Base-by-base conservation (phyloP, 2,797 vertebrate species). In the Sciaenops ocellatus region DNA sequence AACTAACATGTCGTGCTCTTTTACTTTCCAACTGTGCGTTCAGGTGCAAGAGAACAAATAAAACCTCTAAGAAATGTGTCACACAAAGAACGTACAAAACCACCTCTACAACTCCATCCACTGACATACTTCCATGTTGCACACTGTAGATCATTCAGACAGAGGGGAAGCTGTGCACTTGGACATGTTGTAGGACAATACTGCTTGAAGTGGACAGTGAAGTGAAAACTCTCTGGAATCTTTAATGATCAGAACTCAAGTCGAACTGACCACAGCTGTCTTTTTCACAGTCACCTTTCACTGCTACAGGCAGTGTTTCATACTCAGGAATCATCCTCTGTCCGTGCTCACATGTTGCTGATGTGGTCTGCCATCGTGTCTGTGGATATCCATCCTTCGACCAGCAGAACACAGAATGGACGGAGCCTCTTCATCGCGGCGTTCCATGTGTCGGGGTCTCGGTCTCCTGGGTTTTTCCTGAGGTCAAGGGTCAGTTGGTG, bases 391-490 rank as follows among this genome's bases (percentile, higher is more conserved):
- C 97, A 98, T 0, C 92, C 84, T 38, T 96, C 94, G 0, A 89
- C 94, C 78, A 96, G 91, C 3, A 97, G 86, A 0, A 89, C 91
- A 78, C 97, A 97, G 77, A 95, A 71, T 0, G 93, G 92, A 28
- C 64, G 89, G 69, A 99, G 95, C 4, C 78, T 90, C 57, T 76
- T 85, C 65, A 98, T 89, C 0, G 97, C 97, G 80, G 95, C 89
- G 26, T 91, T 93, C 74, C 97, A 96, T 0, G 89, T 94, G 26
- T 93, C 84, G 3, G 90, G 93, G 72, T 98, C 96, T 76, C 97
- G 95, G 83, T 98, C 96, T 71, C 96, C 91, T 55, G 97, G 97
- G 74, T 99, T 98, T 1, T 93, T 96, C 86, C 96, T 95, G 69
- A 99, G 94, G 83, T 96, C 94, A 2, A 99, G 94, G 42, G 95